These are phyloP conservation scores for Synanthedon tipuliformis DNA, from an alignment of 2,888 invertebrate species.

Conservation along the genomic window DNA sequence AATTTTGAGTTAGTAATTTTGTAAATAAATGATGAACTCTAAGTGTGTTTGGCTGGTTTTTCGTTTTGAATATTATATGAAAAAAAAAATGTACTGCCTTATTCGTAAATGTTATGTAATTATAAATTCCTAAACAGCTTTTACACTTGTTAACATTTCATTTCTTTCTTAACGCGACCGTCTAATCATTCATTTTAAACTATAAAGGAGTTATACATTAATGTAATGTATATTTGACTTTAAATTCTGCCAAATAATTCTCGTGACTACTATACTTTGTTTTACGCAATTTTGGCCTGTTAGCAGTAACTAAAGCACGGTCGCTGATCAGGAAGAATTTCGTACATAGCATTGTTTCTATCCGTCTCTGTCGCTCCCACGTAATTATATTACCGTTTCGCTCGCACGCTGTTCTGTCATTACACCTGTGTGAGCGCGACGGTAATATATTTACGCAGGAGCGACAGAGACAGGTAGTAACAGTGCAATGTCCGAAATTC, in stretches of 20 bases:
- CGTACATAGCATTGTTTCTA: no score
- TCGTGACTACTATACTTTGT: no score
- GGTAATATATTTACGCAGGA: no score
- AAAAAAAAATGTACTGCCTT: conserved; percentile 32
- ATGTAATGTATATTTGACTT: conserved; percentile 16
- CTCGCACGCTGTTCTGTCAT: no score
- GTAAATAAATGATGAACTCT: conserved; percentile 2
- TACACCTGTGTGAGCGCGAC: no score
- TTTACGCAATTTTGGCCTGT: no score
- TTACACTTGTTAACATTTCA: conserved; percentile 21
- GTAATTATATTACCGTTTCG: no score
- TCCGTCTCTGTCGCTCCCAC: no score
- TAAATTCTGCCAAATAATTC: conserved; percentile 5
- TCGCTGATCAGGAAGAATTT: no score
- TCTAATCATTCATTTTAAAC: neutral
- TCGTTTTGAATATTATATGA: conserved; percentile 14
- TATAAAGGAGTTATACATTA: conserved; percentile 2
- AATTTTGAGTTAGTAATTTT: conserved; percentile 7
- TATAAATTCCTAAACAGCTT: conserved; percentile 10
- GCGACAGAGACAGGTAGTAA: no score
- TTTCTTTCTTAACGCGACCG: conserved; percentile 4
- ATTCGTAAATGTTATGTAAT: conserved; percentile 28
- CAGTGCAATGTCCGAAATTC: no score
- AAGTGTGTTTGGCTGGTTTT: conserved; percentile 8
- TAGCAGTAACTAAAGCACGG: no score